Conservation (phyloP, 2,797 vertebrate species). For the Myotis vivesi region DNA sequence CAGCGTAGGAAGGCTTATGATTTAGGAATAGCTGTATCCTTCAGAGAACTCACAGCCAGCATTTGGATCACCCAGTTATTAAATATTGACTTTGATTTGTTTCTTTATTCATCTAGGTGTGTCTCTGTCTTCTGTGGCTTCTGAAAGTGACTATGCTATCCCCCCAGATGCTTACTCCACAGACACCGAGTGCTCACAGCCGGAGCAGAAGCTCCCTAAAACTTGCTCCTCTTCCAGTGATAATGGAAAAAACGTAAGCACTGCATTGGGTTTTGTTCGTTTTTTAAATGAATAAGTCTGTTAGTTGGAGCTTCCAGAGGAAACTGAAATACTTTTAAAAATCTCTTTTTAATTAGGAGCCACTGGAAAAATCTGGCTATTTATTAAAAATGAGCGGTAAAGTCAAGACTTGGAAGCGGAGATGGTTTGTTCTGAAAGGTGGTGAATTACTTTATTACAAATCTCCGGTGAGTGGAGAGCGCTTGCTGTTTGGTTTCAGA, state of each 20-base stretch:
- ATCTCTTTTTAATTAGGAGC: constrained; percentile 87
- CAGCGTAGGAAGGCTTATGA: neutral
- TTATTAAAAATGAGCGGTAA: constrained; percentile 97
- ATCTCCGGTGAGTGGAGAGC: constrained; percentile 91
- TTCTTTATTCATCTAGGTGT: constrained; percentile 86
- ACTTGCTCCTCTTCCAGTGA: constrained; percentile 91
- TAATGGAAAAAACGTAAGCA: constrained; percentile 92
- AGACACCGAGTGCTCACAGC: constrained; percentile 94
- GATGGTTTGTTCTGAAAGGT: constrained; percentile 98
- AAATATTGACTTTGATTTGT: neutral
- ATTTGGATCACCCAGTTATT: neutral
- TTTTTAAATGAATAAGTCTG: neutral
- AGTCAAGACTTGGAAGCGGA: constrained; percentile 97
- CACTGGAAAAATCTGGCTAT: constrained; percentile 98
- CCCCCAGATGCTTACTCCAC: constrained; percentile 97
- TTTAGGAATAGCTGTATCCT: neutral
- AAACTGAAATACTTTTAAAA: constrained; percentile 42
- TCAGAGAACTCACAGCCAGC: neutral
- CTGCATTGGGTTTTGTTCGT: neutral
- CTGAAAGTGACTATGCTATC: constrained; percentile 97
- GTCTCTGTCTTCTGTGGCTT: constrained; percentile 94
- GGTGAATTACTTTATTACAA: constrained; percentile 98
- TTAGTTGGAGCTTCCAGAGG: neutral
- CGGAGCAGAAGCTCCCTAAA: constrained; percentile 95
- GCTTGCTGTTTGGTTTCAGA: neutral